Evolutionary conservation across 30 jellyfish, hydroid and myxozoan species (phyloP), one percentile per base, ranked within the genome.

Genomic region (Pelagia noctiluca): DNA sequence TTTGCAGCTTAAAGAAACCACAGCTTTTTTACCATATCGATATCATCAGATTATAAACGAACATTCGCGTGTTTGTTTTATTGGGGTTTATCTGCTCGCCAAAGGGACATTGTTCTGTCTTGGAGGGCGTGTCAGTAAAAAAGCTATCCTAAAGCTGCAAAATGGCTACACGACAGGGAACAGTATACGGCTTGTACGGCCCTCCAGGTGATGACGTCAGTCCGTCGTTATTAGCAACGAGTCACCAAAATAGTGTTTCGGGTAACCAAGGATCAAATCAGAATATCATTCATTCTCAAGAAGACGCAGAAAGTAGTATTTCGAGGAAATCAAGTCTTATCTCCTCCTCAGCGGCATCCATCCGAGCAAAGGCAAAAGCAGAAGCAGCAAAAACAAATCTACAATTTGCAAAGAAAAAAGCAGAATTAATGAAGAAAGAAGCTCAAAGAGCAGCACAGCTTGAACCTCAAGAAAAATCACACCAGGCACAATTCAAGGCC

Each of bases 321-420:
- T 53, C 69, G 26, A 53, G 69, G 26, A 3, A 5, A 53, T 53
- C 69, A 30, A 30, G 69, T 33, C 69, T n/a, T 30, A n/a, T n/a
- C n/a, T n/a, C n/a, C n/a, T 53, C 69, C 26, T 53, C 69, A 53
- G 5, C 26, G 0, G 22, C 69, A 53, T 53, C 69, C 26, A 33
- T 53, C 69, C 22, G 69, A 53, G 69, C 69, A 30, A 53, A 33
- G 69, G 69, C 69, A 30, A 53, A 33, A 53, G 69, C 69, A 13
- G 69, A 53, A 53, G 69, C 69, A n/a, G 69, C 69, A 53, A 53
- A 53, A 33, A 33, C 69, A 30, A 53, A n/a, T n/a, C n/a, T n/a
- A n/a, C n/a, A n/a, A n/a, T n/a, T n/a, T n/a, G n/a, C n/a, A n/a
- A n/a, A n/a, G n/a, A n/a, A n/a, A n/a, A n/a, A n/a, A n/a, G n/a